These are phyloP conservation scores for Rutilus rutilus DNA, from an alignment of 2,113 vertebrate genomes.

Conservation along the genomic window DNA sequence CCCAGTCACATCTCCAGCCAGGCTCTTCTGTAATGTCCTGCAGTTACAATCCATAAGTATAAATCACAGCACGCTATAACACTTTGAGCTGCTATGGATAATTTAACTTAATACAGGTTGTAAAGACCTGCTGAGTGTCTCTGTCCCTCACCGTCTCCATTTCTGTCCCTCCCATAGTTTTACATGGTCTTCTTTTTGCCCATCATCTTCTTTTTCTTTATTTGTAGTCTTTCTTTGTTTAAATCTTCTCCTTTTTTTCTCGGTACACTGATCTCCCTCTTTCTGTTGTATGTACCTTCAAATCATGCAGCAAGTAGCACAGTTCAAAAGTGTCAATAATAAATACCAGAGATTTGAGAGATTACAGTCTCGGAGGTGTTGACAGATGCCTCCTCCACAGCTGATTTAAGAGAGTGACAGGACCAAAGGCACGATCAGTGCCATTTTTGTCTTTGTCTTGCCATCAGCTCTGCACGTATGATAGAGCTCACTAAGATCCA, in stretches of 20 bases:
- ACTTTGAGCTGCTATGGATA: neutral
- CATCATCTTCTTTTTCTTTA: neutral
- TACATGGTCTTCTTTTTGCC: neutral
- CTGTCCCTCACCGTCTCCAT: neutral
- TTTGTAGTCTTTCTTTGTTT: neutral
- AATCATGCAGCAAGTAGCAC: neutral
- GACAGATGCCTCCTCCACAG: neutral
- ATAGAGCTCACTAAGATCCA: neutral
- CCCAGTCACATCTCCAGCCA: neutral
- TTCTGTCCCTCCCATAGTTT: neutral
- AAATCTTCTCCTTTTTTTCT: neutral
- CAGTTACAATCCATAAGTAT: neutral
- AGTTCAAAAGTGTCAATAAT: neutral
- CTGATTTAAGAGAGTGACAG: constrained; percentile 10
- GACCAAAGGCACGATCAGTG: neutral
- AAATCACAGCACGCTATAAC: constrained; percentile 3
- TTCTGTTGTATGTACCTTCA: neutral
- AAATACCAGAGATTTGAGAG: neutral
- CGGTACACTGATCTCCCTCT: neutral
- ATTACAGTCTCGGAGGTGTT: neutral
- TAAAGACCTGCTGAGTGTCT: neutral
- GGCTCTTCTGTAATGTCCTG: neutral
- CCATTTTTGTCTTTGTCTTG: constrained; percentile 14
- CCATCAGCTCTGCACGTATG: constrained; percentile 1
- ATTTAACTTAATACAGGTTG: neutral